Evolutionary conservation across 2,888 invertebrate genomes (phyloP), one percentile per base, ranked within the genome.

Genomic region (Toxonevra muliebris): DNA sequence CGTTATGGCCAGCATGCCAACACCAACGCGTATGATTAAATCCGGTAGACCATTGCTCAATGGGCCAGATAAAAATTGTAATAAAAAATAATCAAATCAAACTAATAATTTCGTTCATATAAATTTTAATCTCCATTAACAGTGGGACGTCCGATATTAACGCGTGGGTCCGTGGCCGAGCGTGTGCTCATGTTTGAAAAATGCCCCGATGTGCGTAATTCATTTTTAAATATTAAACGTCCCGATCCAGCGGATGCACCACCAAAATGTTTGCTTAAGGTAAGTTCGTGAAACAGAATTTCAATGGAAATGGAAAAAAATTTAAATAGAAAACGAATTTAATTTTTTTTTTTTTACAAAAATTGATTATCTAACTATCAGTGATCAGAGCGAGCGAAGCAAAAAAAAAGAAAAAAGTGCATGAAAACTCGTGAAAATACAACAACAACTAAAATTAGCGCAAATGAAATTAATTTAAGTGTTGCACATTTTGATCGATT

Each of bases 151-250:
- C 74, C 75, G 13, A 74, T 75, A 65, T 59, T 74, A 64, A 94
- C 95, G 53, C 89, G 95, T 69, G 96, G 95, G 30, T 95, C 95
- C 7, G 96, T 96, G 2, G 95, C 95, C 30, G 96, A 96, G 82
- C 87, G 95, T 59, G 95, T 95, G 72, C 88, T 95, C 73, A 93
- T 95, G 86, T 96, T 96, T 83, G 96, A 96, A 85, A 91, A 93
- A 84, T 94, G 95, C 79, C 95, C 94, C 48, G 93, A 93, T 80
- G 93, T 80, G 30, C 88, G 89, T 77, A 78, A 76, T 66, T 86
- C 88, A 73, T 78, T 77, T 76, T 80, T 86, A 85, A 72, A 87
- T 86, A 88, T 89, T 87, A 83, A 86, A 83, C 78, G 82, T 12
- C 82, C 82, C 8, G 77, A 79, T 69, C 67, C 68, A 53, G 70